Conservation (phyloP, 2,888 invertebrate species). For the Pemphredon lugubris region DNA sequence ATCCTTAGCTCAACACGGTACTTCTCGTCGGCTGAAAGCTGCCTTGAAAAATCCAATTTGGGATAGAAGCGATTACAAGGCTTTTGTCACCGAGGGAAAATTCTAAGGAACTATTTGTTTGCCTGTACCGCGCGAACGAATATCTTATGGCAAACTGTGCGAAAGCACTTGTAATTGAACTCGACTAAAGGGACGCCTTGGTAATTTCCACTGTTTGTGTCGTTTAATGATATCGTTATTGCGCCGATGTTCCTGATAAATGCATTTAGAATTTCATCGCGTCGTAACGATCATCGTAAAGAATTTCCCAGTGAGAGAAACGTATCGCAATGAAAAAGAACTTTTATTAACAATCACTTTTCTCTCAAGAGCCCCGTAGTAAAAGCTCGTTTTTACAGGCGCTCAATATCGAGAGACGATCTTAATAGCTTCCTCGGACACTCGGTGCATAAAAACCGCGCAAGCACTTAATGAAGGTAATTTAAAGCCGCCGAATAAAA, state of each 20-base stretch:
- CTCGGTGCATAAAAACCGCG: slow-evolving; percentile 43
- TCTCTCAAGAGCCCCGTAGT: slow-evolving; percentile 26
- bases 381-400: slow-evolving; percentile 23
- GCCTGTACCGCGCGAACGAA: not conserved
- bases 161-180: not conserved
- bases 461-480: slow-evolving; percentile 63
- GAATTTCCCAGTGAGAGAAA: not conserved
- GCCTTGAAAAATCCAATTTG: slow-evolving; percentile 60
- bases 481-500: slow-evolving; percentile 61
- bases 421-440: slow-evolving; percentile 46
- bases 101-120: slow-evolving; percentile 5
- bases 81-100: slow-evolving; percentile 39
- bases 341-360: slow-evolving; percentile 55
- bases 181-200: not conserved
- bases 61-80: slow-evolving; percentile 53
- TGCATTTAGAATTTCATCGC: slow-evolving; percentile 17
- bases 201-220: not conserved
- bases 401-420: slow-evolving; percentile 40
- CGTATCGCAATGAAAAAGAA: not conserved
- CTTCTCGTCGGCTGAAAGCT: slow-evolving; percentile 51
- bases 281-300: slow-evolving; percentile 16
- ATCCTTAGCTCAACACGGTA: slow-evolving; percentile 56
- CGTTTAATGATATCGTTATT: not conserved
- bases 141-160: not conserved
- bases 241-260: not conserved